Base-by-base conservation (phyloP, 2,113 vertebrate species). In the Rutilus rutilus region DNA sequence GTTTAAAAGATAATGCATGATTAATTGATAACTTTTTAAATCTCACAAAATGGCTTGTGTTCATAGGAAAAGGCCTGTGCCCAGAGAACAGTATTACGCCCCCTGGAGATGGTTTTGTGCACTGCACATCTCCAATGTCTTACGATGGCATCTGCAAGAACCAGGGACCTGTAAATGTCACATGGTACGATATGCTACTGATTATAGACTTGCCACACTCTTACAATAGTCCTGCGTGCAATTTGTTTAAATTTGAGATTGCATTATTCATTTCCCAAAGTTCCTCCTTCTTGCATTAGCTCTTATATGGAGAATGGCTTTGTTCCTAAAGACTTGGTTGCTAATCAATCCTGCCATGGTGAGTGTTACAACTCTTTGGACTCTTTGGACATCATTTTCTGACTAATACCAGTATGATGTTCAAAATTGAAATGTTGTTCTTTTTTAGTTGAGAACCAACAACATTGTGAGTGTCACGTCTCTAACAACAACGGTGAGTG, bases 151-250 rank as follows among this genome's bases (percentile, higher is more conserved):
- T 90, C 75, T 94, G 93, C 57, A 78, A n/a, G 39, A 71, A 62
- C 1, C 62, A 80, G n/a, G 64, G 11, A 6, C 8, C 6, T 2
- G 47, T 88, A 7, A 50, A 21, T 4, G 12, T 93, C 5, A 87
- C 84, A 52, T 95, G 94, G 93, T 95, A 90, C 91, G 88, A 27
- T 25, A 30, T 47, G 21, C 39, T 27, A 42, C 2, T 47, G 7
- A 57, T 62, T 52, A 59, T 12, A 50, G 11, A 27, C 60, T 57
- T 33, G 25, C 4, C 75, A 57, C 50, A 57, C 27, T 21, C 8
- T 57, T n/a, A 42, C 11, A 50, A 15, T 50, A 50, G n/a, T 50
- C 25, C 45, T 75, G 73, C 2, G 5, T 69, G 30, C 65, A 15
- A 14, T 14, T 14, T 7, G 4, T 69, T 71, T 42, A 67, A 30